Evolutionary conservation across 2,113 vertebrate species (phyloP).

Genomic region (Pontoporia blainvillei): DNA sequence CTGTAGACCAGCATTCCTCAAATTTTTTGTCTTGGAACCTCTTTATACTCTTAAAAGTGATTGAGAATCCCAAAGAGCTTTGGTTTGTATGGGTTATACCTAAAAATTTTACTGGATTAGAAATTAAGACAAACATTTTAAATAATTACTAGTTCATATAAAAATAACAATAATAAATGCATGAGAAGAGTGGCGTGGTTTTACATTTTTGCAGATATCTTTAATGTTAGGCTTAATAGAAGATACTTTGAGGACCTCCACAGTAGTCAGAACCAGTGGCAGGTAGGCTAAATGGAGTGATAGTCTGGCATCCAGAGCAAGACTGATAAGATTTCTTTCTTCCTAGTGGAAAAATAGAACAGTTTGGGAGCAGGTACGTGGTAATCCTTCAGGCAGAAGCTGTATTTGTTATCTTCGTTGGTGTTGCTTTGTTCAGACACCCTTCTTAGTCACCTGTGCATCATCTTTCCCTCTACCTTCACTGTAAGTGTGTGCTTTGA

Average conservation of each 20-base stretch:
- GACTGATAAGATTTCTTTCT: background rate
- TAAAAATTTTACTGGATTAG: background rate
- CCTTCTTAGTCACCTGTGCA: background rate
- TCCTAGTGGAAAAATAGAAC: background rate
- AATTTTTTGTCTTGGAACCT: background rate
- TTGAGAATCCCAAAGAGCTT: background rate
- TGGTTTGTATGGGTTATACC: background rate
- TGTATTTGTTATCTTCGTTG: background rate
- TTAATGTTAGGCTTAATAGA: background rate
- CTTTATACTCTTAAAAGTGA: background rate
- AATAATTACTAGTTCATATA: background rate
- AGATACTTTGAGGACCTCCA: background rate
- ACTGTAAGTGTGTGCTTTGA: background rate
- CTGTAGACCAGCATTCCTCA: background rate
- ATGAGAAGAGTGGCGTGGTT: background rate
- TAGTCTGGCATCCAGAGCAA: background rate
- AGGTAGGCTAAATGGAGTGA: background rate
- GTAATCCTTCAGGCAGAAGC: background rate
- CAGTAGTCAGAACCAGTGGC: background rate
- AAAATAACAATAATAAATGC: background rate
- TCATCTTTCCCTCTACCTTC: background rate
- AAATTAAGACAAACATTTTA: slow-evolving; percentile 26
- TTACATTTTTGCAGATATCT: slow-evolving; percentile 7
- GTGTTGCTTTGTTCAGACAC: background rate
- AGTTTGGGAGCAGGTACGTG: background rate